Evolutionary conservation across 2,888 invertebrate species (phyloP), one percentile per base, ranked within the genome.

Genomic region (Alitta virens): DNA sequence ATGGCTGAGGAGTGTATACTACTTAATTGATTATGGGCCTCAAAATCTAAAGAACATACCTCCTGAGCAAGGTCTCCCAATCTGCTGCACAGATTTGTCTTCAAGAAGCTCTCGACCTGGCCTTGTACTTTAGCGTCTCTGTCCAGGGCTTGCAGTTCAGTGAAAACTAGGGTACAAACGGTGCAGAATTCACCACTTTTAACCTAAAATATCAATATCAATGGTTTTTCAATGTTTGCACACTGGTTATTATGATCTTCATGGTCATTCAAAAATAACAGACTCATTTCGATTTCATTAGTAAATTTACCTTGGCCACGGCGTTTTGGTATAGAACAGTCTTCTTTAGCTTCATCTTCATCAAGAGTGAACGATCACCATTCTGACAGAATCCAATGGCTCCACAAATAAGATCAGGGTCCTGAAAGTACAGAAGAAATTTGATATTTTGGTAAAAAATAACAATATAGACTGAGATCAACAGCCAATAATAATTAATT

Each of bases 381-480:
- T 40, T 26, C 12, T 27, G 21, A 24, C 68, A 68, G 63, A 68
- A 59, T n/a, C 66, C 63, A 14, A 69, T 18, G 9, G 61, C 63
- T 14, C 24, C 46, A 26, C 70, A 70, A 40, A 69, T 51, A 55
- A 54, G 2, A 2, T 56, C 63, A 2, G 66, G 63, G 24, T 66
- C 63, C 69, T 69, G 60, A 2, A 16, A n/a, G 42, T 33, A 7
- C 33, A 33, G 7, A 33, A 33, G 12, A 33, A n/a, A n/a, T n/a
- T n/a, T 33, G 7, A 33, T 18, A n/a, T 21, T 24, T 2, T 21
- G 12, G 33, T 7, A 33, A 33, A 7, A 33, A 33, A 33, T 12
- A 33, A 33, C 5, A 33, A 12, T n/a, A n/a, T n/a, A n/a, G n/a
- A n/a, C n/a, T n/a, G n/a, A n/a, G n/a, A n/a, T n/a, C n/a, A n/a